Conservation (phyloP, 2,113 vertebrate species). For the Engystomops pustulosus region DNA sequence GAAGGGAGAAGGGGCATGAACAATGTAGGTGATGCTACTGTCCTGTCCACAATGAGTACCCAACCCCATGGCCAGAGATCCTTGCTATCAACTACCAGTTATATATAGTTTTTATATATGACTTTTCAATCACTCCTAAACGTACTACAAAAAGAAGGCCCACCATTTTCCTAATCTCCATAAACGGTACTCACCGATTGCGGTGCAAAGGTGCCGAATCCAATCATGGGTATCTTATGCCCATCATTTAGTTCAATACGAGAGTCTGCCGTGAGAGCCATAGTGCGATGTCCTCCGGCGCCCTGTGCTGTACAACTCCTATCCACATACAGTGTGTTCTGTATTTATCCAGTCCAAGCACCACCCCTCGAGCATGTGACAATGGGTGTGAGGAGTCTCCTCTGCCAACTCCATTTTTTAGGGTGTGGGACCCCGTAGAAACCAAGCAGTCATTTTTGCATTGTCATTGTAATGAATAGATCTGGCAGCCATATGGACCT, state of each 20-base stretch:
- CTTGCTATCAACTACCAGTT: neutral
- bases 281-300: neutral
- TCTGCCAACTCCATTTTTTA: neutral
- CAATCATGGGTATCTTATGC: constrained; percentile 51
- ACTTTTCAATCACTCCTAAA: too few relatives aligned
- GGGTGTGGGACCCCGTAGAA: too few relatives aligned
- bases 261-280: neutral
- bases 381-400: neutral
- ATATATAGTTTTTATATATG: neutral
- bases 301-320: neutral
- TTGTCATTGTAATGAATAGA: too few relatives aligned
- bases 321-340: neutral
- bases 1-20: too few relatives aligned
- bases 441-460: too few relatives aligned
- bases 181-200: constrained; percentile 38
- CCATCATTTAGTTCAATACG: constrained; percentile 33
- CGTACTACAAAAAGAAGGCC: too few relatives aligned
- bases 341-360: neutral
- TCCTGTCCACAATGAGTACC: too few relatives aligned
- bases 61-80: neutral
- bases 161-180: neutral
- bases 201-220: constrained; percentile 55
- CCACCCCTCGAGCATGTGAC: neutral
- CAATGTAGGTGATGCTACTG: too few relatives aligned
- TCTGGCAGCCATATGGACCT: too few relatives aligned